Evolutionary conservation across 1,140 invertebrate species (phyloP).

Genomic region (Cotesia chilonis): DNA sequence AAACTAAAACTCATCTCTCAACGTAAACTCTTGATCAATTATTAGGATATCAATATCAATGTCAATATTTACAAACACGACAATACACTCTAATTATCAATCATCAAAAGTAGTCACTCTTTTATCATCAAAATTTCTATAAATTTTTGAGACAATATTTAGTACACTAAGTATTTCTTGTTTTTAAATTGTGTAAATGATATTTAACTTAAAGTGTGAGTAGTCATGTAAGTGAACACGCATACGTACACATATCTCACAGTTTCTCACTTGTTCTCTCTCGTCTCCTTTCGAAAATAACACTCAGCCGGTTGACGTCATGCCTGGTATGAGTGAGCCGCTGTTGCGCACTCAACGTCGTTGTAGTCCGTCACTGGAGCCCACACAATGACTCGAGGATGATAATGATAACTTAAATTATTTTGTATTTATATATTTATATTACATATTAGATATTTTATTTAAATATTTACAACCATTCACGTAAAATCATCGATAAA

Average conservation of each 20-base stretch:
- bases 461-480: not conserved
- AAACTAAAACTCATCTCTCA: not conserved
- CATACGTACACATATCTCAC: no score
- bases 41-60: slow-evolving; percentile 1
- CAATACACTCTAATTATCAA: no score
- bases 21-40: not conserved
- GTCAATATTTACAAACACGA: no score
- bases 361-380: slow-evolving; percentile 9
- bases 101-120: no score
- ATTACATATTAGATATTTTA: not conserved
- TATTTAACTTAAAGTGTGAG: no score
- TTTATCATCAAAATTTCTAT: no score
- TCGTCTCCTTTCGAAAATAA: slow-evolving; percentile 66
- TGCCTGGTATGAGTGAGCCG: slow-evolving; percentile 44
- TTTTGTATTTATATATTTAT: not conserved
- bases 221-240: no score
- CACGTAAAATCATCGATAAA: not conserved
- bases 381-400: not conserved
- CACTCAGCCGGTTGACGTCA: slow-evolving; percentile 65
- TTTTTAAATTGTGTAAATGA: no score
- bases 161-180: no score
- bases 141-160: no score
- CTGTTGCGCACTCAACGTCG: slow-evolving; percentile 21
- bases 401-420: not conserved
- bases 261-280: slow-evolving; percentile 7